Conservation (phyloP, 2,888 invertebrate genomes). For the Drosophila testacea region DNA sequence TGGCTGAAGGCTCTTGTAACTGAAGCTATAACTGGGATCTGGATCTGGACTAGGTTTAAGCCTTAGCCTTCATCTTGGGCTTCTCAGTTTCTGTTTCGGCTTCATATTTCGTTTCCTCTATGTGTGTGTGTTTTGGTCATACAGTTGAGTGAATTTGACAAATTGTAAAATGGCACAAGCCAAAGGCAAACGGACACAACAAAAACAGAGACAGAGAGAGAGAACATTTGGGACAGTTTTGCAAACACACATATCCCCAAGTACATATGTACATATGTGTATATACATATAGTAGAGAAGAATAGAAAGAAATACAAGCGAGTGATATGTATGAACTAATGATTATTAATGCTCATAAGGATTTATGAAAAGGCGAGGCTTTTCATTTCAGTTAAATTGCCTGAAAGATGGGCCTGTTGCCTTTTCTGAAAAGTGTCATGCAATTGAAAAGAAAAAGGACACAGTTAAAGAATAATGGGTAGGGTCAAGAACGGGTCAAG, state of each 20-base stretch:
- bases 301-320: constrained; percentile 26
- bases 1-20: constrained; percentile 30
- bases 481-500: not conserved
- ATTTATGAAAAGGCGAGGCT: constrained; percentile 58
- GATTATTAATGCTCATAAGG: constrained; percentile 74
- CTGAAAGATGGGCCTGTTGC: constrained; percentile 52
- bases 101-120: constrained; percentile 37
- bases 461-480: not conserved
- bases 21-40: constrained; percentile 21
- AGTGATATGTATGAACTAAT: constrained; percentile 60
- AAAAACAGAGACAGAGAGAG: constrained; percentile 22
- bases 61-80: constrained; percentile 32
- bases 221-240: constrained; percentile 33
- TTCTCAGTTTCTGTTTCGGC: constrained; percentile 27
- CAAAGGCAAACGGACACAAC: constrained; percentile 23
- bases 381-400: constrained; percentile 47
- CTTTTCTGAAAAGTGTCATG: constrained; percentile 39
- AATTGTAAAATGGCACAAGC: constrained; percentile 69
- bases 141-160: constrained; percentile 79
- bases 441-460: constrained; percentile 58
- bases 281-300: not conserved
- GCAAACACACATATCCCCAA: constrained; percentile 17
- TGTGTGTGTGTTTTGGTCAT: constrained; percentile 41
- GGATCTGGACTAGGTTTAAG: constrained; percentile 41
- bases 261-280: too few relatives aligned